Percentiles rank a stretch among this genome's conserved stretches.
These are phyloP conservation scores for Lasioglossum albipes DNA, from an alignment of 1,140 invertebrate species.

Conservation along the genomic window DNA sequence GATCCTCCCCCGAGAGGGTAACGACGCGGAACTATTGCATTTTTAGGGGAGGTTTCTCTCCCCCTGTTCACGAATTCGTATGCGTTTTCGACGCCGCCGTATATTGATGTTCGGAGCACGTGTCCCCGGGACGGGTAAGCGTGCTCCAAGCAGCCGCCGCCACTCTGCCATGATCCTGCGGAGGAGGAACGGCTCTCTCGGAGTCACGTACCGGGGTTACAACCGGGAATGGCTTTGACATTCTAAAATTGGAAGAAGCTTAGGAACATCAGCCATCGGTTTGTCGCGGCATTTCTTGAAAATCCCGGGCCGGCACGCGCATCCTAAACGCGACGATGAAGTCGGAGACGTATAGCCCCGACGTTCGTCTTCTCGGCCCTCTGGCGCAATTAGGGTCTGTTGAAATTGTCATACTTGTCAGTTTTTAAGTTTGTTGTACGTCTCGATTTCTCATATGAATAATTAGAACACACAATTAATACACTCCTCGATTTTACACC, in stretches of 20 bases:
- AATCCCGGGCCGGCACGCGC: slow-evolving; percentile 29
- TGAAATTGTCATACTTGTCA: too few species aligned
- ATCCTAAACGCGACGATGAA: slow-evolving; percentile 8
- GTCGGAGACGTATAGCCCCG: too few species aligned
- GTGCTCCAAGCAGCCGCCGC: slow-evolving; percentile 33
- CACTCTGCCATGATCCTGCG: slow-evolving; percentile 45
- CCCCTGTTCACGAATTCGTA: slow-evolving; percentile 30
- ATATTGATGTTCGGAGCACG: slow-evolving; percentile 63
- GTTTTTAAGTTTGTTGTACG: too few species aligned
- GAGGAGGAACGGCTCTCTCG: slow-evolving; percentile 22
- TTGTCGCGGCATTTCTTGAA: slow-evolving; percentile 45
- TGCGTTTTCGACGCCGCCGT: slow-evolving; percentile 53
- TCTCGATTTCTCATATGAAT: too few species aligned
- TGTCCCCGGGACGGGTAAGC: slow-evolving; percentile 48
- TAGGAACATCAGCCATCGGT: slow-evolving; percentile 52
- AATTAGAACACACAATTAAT: too few species aligned
- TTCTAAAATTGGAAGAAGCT: slow-evolving; percentile 69
- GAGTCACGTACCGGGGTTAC: slow-evolving; percentile 64
- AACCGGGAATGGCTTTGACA: slow-evolving; percentile 64
- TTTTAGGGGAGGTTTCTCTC: slow-evolving; percentile 38
- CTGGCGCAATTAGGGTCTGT: too few species aligned
- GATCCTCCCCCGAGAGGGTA: slow-evolving; percentile 25
- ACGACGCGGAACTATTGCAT: slow-evolving; percentile 62
- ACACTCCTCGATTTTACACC: too few species aligned
- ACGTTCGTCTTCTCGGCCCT: not conserved